Evolutionary conservation across 1,140 invertebrate genomes (phyloP).

Genomic region (Drosophila lacertosa): DNA sequence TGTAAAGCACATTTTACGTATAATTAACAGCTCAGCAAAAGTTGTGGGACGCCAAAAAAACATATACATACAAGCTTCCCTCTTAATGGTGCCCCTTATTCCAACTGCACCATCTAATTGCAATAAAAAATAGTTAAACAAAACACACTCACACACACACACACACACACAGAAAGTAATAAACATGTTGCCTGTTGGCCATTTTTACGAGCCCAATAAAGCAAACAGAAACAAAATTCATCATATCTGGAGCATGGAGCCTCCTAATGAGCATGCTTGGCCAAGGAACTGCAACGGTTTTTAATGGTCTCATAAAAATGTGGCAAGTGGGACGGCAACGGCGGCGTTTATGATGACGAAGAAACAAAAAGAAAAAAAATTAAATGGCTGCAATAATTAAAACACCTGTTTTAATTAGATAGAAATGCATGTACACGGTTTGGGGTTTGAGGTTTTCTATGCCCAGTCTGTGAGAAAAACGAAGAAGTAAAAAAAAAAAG

Average conservation of each 20-base stretch:
- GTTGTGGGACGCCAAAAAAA: constrained; percentile 21
- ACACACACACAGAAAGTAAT: constrained; percentile 44
- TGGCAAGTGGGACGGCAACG: constrained; percentile 60
- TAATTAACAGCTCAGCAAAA: constrained; percentile 42
- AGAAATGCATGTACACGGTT: constrained; percentile 56
- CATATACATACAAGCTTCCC: not conserved
- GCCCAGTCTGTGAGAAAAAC: constrained; percentile 36
- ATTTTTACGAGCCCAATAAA: constrained; percentile 70
- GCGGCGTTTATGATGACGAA: constrained; percentile 53
- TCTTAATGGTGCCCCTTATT: constrained; percentile 8
- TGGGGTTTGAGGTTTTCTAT: constrained; percentile 1
- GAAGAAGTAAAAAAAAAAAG: constrained; percentile 14
- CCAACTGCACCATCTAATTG: constrained; percentile 48
- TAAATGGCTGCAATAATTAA: constrained; percentile 80
- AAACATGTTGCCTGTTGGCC: constrained; percentile 37
- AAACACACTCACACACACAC: too few relatives aligned
- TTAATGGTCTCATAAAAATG: constrained; percentile 77
- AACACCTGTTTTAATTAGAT: constrained; percentile 82
- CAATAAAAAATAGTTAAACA: constrained; percentile 70
- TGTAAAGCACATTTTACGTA: constrained; percentile 41
- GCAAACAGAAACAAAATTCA: constrained; percentile 68
- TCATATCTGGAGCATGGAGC: constrained; percentile 73
- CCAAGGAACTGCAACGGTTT: constrained; percentile 71
- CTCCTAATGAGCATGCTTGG: constrained; percentile 69
- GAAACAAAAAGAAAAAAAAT: constrained; percentile 43